Evolutionary conservation across 2,797 vertebrate species (phyloP), one percentile per base, ranked within the genome.

Genomic region (Megalops cyprinoides): DNA sequence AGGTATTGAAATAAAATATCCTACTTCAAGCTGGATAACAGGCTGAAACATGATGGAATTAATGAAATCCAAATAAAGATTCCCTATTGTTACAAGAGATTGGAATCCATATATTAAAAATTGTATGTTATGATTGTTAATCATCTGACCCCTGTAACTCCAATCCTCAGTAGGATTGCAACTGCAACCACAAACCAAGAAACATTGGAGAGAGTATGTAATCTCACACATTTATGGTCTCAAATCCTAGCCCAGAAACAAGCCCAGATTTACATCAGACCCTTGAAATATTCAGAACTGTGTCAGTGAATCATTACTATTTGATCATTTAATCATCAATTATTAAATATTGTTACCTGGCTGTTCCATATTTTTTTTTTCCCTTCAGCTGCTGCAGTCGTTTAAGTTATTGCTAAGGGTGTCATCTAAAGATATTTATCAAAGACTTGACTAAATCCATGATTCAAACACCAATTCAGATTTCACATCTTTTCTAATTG

Each of bases 241-340:
- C 62, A 37, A 65, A 37, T 4, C 62, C 31, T 15, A 65, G 62
- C n/a, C n/a, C n/a, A n/a, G n/a, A n/a, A n/a, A n/a, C n/a, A 65
- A 65, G 31, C 62, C 28, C 58, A 62, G 28, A 62, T 62, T 28
- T 25, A 62, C 58, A 28, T 28, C 23, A 12, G 18, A 67, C 12
- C 14, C 31, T 37, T 67, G 3, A 67, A 67, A 37, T 67, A 67
- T 67, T 67, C 62, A 67, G 31, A 37, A 14, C 62, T 39, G 12
- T 39, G 34, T 67, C 37, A 37, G 62, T 67, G 34, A 67, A 20
- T 34, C 62, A 67, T 67, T 37, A 67, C 23, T 67, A 67, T 67
- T 67, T 67, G 62, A 67, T 67, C 9, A 10, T 18, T 58, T 67
- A 20, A 67, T 34, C 31, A 67, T 67, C 62, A 67, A 67, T 15